phyloP scores from a whole-genome alignment of 2,888 invertebrate genomes.

The Lobophora halterata region DNA sequence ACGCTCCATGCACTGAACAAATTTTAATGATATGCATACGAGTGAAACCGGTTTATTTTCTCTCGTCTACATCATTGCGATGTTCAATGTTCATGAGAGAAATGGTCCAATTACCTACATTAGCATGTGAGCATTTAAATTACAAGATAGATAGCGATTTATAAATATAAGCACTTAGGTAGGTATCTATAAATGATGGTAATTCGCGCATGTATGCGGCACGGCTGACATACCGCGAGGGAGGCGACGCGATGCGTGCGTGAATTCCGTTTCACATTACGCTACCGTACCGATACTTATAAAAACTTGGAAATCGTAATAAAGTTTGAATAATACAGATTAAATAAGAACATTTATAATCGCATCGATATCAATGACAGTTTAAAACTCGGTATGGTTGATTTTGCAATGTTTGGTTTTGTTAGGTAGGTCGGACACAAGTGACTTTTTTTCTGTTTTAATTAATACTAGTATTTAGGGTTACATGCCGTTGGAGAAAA shows the following conservation, averaged over 20 bases:
- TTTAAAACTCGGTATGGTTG: too few relatives aligned
- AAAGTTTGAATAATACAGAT: slow-evolving; percentile 13
- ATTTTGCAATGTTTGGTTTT: too few relatives aligned
- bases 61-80: slow-evolving; percentile 12
- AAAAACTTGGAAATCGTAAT: slow-evolving; percentile 24
- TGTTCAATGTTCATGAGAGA: slow-evolving; percentile 18
- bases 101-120: slow-evolving; percentile 27
- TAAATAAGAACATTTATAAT: too few relatives aligned
- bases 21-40: slow-evolving; percentile 17
- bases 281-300: slow-evolving; percentile 18
- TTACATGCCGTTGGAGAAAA: too few relatives aligned
- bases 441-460: too few relatives aligned
- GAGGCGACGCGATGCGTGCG: slow-evolving; percentile 59
- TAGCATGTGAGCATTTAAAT: slow-evolving; percentile 19
- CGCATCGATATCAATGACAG: too few relatives aligned
- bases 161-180: not conserved
- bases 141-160: slow-evolving; percentile 5
- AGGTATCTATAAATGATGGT: slow-evolving; percentile 28
- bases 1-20: slow-evolving; percentile 6
- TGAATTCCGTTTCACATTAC: slow-evolving; percentile 75
- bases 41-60: slow-evolving; percentile 31
- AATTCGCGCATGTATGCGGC: slow-evolving; percentile 37
- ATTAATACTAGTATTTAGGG: too few relatives aligned
- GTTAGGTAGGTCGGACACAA: too few relatives aligned
- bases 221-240: slow-evolving; percentile 57